Conservation (phyloP, 2,113 vertebrate genomes). For the Marmota monax region DNA sequence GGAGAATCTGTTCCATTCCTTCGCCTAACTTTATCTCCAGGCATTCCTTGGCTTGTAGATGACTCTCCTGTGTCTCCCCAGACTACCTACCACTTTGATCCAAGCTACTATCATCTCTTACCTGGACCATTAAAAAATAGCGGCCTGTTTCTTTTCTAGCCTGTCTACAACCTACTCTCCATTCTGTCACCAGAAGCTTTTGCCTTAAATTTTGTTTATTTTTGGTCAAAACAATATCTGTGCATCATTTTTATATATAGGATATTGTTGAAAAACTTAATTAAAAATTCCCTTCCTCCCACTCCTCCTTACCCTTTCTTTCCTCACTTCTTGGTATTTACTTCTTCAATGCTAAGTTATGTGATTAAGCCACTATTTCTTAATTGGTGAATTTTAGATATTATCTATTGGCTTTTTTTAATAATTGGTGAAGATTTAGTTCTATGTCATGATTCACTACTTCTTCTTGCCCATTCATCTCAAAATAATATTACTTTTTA, state of each 20-base stretch:
- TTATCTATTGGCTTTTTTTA: background rate
- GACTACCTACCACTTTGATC: background rate
- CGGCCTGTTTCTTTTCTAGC: background rate
- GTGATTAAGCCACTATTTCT: background rate
- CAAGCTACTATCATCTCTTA: background rate
- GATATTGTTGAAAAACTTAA: background rate
- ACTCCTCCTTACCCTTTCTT: background rate
- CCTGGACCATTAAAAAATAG: background rate
- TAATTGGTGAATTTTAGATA: background rate
- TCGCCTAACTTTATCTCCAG: background rate
- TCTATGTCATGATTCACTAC: background rate
- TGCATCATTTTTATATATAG: background rate
- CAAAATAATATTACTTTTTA: background rate
- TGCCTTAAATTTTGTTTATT: slow-evolving; percentile 3
- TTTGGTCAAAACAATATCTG: background rate
- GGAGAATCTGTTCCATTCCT: background rate
- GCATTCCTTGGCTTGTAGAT: background rate
- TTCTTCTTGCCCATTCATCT: background rate
- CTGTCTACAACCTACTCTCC: background rate
- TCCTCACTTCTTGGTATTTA: background rate
- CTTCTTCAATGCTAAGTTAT: background rate
- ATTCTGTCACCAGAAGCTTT: background rate
- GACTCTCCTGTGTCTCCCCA: background rate
- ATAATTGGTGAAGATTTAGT: background rate
- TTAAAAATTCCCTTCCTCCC: background rate